Conservation (phyloP, 2,888 invertebrate genomes). For the Xestia xanthographa region DNA sequence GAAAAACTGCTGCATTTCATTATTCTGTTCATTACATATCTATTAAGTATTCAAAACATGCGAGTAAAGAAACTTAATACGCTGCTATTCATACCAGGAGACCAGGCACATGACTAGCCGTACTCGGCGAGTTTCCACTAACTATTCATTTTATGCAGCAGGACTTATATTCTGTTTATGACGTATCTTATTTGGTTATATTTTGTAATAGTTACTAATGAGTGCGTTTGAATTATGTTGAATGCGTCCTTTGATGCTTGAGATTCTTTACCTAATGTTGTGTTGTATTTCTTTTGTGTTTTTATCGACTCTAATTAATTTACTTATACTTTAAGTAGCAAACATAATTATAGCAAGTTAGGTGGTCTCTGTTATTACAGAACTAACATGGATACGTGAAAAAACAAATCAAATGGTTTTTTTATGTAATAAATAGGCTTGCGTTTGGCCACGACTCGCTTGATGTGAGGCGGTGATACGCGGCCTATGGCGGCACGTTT, state of each 20-base stretch:
- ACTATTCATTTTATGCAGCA: neutral
- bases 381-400: too few relatives aligned
- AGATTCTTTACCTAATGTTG: too few relatives aligned
- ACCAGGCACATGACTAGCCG: neutral
- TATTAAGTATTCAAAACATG: slow-evolving; percentile 25
- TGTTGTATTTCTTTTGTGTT: neutral
- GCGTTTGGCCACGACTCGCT: too few relatives aligned
- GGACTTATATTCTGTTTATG: neutral
- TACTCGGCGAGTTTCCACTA: neutral
- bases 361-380: too few relatives aligned
- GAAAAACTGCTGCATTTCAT: neutral
- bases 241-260: neutral
- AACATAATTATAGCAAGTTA: neutral
- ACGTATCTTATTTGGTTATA: neutral
- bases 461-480: too few relatives aligned
- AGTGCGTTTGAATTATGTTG: neutral
- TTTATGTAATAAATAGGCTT: too few relatives aligned
- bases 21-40: slow-evolving; percentile 9
- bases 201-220: neutral
- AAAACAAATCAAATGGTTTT: too few relatives aligned
- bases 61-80: slow-evolving; percentile 23
- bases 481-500: too few relatives aligned
- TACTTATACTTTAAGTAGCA: neutral
- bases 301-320: neutral
- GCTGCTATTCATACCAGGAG: slow-evolving; percentile 17